Conservation (phyloP, 2,797 vertebrate genomes). For the Urosaurus nigricauda region DNA sequence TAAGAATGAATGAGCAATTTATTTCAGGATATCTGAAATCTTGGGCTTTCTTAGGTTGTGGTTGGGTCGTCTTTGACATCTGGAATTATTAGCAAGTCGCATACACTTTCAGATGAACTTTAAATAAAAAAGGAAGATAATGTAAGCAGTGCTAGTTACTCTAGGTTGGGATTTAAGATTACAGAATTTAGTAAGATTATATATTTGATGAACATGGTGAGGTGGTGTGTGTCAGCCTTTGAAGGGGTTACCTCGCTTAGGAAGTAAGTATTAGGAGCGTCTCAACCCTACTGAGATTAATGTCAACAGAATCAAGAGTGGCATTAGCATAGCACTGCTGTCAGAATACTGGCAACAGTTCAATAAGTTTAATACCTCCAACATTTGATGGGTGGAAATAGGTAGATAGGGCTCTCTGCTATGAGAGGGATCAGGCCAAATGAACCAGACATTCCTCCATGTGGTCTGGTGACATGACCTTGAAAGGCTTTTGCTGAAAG, state of each 20-base stretch:
- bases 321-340: conserved; percentile 59
- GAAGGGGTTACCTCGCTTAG: conserved; percentile 72
- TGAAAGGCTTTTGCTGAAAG: conserved; percentile 1
- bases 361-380: conserved; percentile 61
- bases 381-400: conserved; percentile 57
- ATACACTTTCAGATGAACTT: conserved; percentile 69
- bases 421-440: conserved; percentile 2
- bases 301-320: conserved; percentile 65
- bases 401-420: conserved; percentile 2
- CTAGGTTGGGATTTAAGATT: conserved; percentile 71
- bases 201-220: conserved; percentile 74
- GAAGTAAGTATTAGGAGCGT: conserved; percentile 76
- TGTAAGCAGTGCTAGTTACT: conserved; percentile 70
- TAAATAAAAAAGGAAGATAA: conserved; percentile 74
- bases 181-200: conserved; percentile 73
- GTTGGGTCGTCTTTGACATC: conserved; percentile 56
- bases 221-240: conserved; percentile 68
- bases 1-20: conserved; percentile 66
- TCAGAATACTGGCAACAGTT: conserved; percentile 58
- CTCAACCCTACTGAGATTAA: conserved; percentile 69
- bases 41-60: conserved; percentile 64
- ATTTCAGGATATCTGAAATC: conserved; percentile 58
- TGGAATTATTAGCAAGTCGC: conserved; percentile 66
- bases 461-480: conserved; percentile 6
- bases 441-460: not conserved